These are phyloP conservation scores for Lota lota DNA, from an alignment of 2,113 vertebrate genomes.

Conservation along the genomic window DNA sequence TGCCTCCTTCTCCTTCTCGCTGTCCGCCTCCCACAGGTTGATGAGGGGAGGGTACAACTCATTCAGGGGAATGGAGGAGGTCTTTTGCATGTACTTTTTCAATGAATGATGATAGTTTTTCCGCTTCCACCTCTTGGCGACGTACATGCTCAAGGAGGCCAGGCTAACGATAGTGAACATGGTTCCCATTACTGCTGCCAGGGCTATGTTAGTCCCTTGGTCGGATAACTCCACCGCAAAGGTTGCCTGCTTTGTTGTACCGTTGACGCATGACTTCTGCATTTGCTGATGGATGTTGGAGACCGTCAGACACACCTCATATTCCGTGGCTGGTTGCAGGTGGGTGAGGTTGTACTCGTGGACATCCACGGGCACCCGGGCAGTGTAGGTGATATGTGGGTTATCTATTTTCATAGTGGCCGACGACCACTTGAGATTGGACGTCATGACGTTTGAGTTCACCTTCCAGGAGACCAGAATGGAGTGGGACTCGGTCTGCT, in stretches of 20 bases:
- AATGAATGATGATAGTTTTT: conserved; percentile 97
- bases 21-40: conserved; percentile 96
- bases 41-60: conserved; percentile 98
- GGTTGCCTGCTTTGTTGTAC: conserved; percentile 87
- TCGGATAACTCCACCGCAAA: conserved; percentile 85
- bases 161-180: conserved; percentile 90
- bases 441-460: conserved; percentile 90
- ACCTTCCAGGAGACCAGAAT: conserved; percentile 96
- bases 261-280: conserved; percentile 92
- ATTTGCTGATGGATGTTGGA: conserved; percentile 90
- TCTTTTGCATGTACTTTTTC: conserved; percentile 99
- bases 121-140: conserved; percentile 89
- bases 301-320: conserved; percentile 94
- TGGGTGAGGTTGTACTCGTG: conserved; percentile 97
- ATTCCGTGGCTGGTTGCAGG: conserved; percentile 91
- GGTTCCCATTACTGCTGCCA: conserved; percentile 90
- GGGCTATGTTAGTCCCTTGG: conserved; percentile 87
- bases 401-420: conserved; percentile 98
- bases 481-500: conserved; percentile 90
- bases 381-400: conserved; percentile 95
- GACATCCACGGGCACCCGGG: conserved; percentile 91
- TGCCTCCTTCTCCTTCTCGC: conserved; percentile 93
- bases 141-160: conserved; percentile 82
- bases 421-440: conserved; percentile 94
- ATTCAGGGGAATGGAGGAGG: conserved; percentile 94